A percentile compares a stretch with the other conserved stretches of the same genome.
Evolutionary conservation across 1,140 invertebrate genomes (phyloP).

Genomic region (Hypsibius dujardini): DNA sequence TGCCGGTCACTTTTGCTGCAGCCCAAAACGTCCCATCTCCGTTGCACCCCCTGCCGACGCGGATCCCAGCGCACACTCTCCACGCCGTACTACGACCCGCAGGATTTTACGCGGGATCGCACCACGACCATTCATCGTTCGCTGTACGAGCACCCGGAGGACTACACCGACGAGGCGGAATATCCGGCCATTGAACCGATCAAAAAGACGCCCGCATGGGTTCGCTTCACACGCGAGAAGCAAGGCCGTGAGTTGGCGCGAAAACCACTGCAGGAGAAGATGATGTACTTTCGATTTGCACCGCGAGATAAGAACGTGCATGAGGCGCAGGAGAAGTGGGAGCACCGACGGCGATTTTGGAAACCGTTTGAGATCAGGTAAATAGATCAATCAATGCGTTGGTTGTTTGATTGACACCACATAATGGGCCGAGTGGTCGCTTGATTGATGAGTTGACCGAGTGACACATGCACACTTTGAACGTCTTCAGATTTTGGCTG

Average conservation of each 20-base stretch:
- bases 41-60: background rate
- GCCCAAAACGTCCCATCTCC: background rate
- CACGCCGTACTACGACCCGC: background rate
- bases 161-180: constrained; percentile 4
- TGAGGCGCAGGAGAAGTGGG: too few relatives aligned
- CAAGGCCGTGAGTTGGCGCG: background rate
- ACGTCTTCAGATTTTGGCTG: too few relatives aligned
- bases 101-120: background rate
- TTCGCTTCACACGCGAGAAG: background rate
- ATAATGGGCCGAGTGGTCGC: too few relatives aligned
- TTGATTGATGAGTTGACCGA: too few relatives aligned
- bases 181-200: background rate
- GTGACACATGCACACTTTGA: too few relatives aligned
- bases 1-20: background rate
- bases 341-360: too few relatives aligned
- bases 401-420: too few relatives aligned
- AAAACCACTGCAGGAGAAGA: background rate
- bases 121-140: background rate
- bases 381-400: too few relatives aligned
- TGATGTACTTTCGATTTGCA: background rate
- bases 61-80: background rate
- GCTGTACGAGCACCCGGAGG: background rate
- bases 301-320: too few relatives aligned
- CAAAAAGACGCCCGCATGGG: background rate
- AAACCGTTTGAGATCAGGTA: too few relatives aligned